Base-by-base conservation (phyloP, 2,888 invertebrate genomes). In the Idaea aversata region DNA sequence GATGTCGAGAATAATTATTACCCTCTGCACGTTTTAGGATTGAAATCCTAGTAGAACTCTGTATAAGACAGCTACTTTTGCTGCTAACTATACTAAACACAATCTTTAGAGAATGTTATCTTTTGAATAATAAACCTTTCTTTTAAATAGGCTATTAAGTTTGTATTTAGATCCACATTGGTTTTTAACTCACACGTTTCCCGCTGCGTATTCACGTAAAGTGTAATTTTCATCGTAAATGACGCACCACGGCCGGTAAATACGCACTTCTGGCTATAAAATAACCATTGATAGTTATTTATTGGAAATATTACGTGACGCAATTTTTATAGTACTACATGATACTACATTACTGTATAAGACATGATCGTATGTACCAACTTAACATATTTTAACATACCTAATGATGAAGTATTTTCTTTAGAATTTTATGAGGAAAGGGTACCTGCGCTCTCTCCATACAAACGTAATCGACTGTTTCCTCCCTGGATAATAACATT, bases 81-180 rank as follows among this genome's bases (percentile, higher is more conserved):
- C n/a, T n/a, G n/a, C 25, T 25, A 25, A 25, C 25, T 25, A 25
- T 25, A 25, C 25, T 2, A 25, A 25, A 25, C 25, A 25, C 25
- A 25, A 3, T 25, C 25, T 25, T 25, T 25, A 25, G 25, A 25
- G 25, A 25, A 25, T 25, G 25, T 25, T 25, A 25, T 25, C 25
- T 25, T 25, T 25, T 25, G 3, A 25, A 25, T 25, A 25, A 25
- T 25, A 25, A 83, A 85, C 47, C 3, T 85, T 83, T 78, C 70
- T 78, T 78, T 75, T 77, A 77, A 84, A 87, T 79, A 77, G 82
- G 71, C 82, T 80, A 84, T 85, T 78, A 79, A 70, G 80, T 82
- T 75, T 64, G 67, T 68, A 78, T 70, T 78, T 74, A 76, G 77
- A 76, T 83, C 78, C 80, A 83, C 82, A 84, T 83, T 82, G 83